These are phyloP conservation scores for Marcusenius ussheri DNA, from an alignment of 2,113 vertebrate species.

Conservation along the genomic window DNA sequence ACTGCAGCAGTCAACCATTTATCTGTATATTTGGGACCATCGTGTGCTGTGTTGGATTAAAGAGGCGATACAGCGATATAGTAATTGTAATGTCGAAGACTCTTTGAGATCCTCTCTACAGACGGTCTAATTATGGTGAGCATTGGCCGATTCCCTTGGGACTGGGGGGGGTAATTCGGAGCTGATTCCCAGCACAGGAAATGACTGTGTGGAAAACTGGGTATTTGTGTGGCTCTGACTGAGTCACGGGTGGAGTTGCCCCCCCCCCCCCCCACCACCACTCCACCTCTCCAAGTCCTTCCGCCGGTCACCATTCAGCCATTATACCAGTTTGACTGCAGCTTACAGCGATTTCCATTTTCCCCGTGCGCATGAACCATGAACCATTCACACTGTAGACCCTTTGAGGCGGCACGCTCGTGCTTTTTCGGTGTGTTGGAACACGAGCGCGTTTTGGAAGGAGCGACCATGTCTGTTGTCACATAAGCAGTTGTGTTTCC, in stretches of 20 bases:
- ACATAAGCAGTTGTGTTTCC: not conserved
- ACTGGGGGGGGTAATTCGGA: not conserved
- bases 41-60: not conserved
- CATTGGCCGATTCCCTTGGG: not conserved
- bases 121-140: not conserved
- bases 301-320: not conserved
- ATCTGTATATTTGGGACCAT: not conserved
- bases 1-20: not conserved
- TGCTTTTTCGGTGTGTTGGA: not conserved
- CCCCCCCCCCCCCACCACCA: not conserved
- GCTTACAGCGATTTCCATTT: not conserved
- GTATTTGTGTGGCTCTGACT: not conserved
- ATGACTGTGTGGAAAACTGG: constrained; percentile 1
- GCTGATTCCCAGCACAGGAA: constrained; percentile 10
- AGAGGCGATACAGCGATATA: not conserved
- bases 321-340: not conserved
- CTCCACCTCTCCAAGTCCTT: not conserved
- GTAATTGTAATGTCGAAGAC: not conserved
- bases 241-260: constrained; percentile 9
- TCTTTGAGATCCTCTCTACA: not conserved
- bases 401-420: not conserved
- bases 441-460: not conserved
- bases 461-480: not conserved
- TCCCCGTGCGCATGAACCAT: not conserved
- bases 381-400: not conserved